Conservation (phyloP, 2,888 invertebrate genomes). For the Hartigia nigra region DNA sequence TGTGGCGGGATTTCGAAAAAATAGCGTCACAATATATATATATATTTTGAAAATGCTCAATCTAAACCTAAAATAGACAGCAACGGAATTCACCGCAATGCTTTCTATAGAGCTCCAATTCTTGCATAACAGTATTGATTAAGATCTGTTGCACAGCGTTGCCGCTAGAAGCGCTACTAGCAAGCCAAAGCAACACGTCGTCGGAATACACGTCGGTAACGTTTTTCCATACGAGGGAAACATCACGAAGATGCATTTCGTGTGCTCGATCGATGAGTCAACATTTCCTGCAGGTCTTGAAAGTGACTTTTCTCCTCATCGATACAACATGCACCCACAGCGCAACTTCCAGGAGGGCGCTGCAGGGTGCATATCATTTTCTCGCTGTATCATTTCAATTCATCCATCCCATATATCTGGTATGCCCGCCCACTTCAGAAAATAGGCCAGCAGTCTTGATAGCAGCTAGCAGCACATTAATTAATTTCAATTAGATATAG, state of each 20-base stretch:
- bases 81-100: not conserved
- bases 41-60: not conserved
- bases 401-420: constrained; percentile 15
- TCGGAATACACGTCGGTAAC: not conserved
- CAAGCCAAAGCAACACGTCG: not conserved
- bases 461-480: constrained; percentile 17
- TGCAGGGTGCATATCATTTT: not conserved
- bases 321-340: not conserved
- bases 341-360: not conserved
- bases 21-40: too few relatives aligned
- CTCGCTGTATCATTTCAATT: constrained; percentile 16
- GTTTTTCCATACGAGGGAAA: not conserved
- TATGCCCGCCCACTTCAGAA: constrained; percentile 20
- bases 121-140: not conserved
- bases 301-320: not conserved
- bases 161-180: not conserved
- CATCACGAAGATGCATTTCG: not conserved
- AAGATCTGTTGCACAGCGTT: not conserved
- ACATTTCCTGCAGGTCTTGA: not conserved
- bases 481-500: constrained; percentile 28
- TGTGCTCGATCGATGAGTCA: not conserved
- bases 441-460: constrained; percentile 33
- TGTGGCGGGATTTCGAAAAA: too few relatives aligned
- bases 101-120: not conserved
- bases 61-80: not conserved